phyloP scores from a whole-genome alignment of 2,113 vertebrate genomes.

The Menura novaehollandiae region DNA sequence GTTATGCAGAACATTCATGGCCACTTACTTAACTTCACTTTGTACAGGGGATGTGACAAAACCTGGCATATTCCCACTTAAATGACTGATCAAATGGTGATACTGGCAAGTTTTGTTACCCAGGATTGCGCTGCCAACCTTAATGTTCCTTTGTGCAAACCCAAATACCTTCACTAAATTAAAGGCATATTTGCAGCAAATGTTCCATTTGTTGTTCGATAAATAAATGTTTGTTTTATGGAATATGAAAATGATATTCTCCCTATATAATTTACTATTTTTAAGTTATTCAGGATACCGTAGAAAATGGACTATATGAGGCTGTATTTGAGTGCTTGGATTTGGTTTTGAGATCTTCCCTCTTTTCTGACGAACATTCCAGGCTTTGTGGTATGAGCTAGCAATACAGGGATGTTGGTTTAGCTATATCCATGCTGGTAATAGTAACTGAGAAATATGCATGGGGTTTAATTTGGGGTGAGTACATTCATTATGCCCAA shows the following conservation, averaged over 20 bases:
- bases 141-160: neutral
- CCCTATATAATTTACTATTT: neutral
- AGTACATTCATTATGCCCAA: neutral
- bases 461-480: neutral
- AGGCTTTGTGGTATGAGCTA: neutral
- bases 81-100: neutral
- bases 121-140: neutral
- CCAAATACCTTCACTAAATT: neutral
- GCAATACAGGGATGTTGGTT: neutral
- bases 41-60: neutral
- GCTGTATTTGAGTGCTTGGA: neutral
- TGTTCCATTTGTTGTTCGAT: neutral
- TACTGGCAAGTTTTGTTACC: neutral
- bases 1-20: neutral
- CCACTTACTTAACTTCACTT: neutral
- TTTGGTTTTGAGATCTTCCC: neutral
- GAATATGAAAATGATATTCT: neutral
- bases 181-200: neutral
- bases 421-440: neutral
- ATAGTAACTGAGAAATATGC: neutral
- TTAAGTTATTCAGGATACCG: neutral
- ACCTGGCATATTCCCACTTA: neutral
- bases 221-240: neutral
- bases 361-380: neutral
- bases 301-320: neutral